A percentile compares a stretch with the other conserved stretches of the same genome.
Conservation (phyloP, 2,888 invertebrate genomes). For the Rapana venosa region DNA sequence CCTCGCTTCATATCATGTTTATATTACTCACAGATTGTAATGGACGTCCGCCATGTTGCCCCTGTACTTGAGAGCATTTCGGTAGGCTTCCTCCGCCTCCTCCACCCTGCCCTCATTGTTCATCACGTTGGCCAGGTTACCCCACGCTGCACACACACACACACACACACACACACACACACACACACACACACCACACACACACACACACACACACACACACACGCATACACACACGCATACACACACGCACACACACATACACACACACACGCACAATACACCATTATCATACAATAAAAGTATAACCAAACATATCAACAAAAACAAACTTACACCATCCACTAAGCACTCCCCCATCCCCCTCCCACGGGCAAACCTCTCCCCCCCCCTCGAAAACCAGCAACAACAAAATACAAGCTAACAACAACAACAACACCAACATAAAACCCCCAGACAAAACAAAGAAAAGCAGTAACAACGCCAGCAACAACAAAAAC, state of each 20-base stretch:
- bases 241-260: not conserved
- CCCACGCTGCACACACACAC: conserved; percentile 86
- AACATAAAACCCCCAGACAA: no score
- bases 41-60: conserved; percentile 99
- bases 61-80: conserved; percentile 91
- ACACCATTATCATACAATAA: not conserved
- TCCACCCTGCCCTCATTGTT: conserved; percentile 90
- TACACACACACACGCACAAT: not conserved
- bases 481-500: no score
- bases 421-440: no score
- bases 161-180: conserved; percentile 1
- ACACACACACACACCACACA: not conserved
- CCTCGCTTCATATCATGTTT: not conserved
- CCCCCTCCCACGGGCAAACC: no score
- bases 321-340: not conserved
- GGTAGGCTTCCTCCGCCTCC: conserved; percentile 95
- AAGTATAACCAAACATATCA: not conserved
- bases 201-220: not conserved
- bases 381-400: no score
- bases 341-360: no score
- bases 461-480: no score
- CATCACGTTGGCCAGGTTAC: conserved; percentile 96
- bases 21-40: conserved; percentile 94
- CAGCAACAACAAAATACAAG: no score
- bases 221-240: not conserved